phyloP scores from a whole-genome alignment of 2,113 vertebrate genomes.

The Eolophus roseicapilla region DNA sequence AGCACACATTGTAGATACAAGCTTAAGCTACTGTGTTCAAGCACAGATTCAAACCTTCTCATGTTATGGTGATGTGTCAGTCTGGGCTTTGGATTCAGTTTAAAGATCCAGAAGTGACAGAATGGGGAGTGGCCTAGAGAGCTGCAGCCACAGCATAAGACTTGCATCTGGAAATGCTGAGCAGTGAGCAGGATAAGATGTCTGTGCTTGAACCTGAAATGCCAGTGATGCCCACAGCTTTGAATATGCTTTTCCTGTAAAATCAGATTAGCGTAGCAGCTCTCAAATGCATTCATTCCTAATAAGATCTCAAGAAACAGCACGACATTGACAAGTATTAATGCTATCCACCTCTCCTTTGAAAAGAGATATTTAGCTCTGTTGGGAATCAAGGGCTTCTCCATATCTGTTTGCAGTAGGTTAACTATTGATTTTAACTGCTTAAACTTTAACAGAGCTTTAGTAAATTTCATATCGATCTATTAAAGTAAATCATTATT shows the following conservation, averaged over 20 bases:
- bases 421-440: slow-evolving; percentile 49
- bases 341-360: background rate
- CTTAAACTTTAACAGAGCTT: slow-evolving; percentile 31
- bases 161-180: fast-evolving
- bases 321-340: background rate
- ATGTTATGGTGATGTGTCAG: background rate
- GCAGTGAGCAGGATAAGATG: fast-evolving
- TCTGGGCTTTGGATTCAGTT: background rate
- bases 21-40: background rate
- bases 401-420: background rate
- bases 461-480: slow-evolving; percentile 10
- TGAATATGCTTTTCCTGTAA: background rate
- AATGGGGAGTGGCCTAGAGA: fast-evolving
- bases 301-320: background rate
- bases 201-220: background rate
- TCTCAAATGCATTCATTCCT: background rate
- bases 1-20: background rate
- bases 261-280: background rate
- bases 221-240: background rate
- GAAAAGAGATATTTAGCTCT: background rate
- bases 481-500: slow-evolving; percentile 28
- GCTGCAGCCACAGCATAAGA: background rate
- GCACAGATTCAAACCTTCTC: background rate
- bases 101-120: background rate
- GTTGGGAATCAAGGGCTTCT: background rate